Conservation (phyloP, 2,113 vertebrate genomes). For the Oxygymnocypris stewartii region DNA sequence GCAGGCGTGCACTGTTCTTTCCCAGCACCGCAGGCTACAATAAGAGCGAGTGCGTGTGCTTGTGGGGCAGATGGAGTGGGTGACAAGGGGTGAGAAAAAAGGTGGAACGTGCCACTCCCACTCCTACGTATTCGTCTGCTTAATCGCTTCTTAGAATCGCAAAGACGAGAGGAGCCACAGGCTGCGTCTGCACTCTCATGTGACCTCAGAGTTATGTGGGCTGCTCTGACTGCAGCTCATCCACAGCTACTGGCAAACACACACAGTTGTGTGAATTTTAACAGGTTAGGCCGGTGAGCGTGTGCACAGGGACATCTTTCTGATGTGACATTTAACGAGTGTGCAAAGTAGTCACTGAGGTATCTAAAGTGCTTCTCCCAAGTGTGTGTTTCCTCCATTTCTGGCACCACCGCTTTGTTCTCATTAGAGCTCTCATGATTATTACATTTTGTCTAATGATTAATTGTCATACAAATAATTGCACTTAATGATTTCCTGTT, state of each 20-base stretch:
- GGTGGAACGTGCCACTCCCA: constrained; percentile 37
- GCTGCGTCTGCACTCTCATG: constrained; percentile 51
- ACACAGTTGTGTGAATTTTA: constrained; percentile 44
- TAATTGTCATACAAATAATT: not conserved
- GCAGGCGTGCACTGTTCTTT: not conserved
- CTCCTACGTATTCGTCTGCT: constrained; percentile 43
- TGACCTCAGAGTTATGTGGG: constrained; percentile 50
- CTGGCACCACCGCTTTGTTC: not conserved
- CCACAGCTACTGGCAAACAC: constrained; percentile 22
- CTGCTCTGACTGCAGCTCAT: constrained; percentile 36
- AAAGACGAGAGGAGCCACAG: constrained; percentile 45
- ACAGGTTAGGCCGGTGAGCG: constrained; percentile 33
- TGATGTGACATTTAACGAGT: constrained; percentile 1
- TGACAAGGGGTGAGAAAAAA: constrained; percentile 8
- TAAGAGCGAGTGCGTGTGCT: not conserved
- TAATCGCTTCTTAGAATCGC: constrained; percentile 28
- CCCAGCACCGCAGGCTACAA: not conserved
- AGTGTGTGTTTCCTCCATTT: not conserved
- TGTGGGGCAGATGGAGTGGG: not conserved
- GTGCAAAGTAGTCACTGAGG: not conserved
- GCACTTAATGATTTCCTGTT: not conserved
- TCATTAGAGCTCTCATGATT: not conserved
- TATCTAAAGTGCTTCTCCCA: constrained; percentile 3
- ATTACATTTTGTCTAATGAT: not conserved
- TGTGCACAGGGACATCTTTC: not conserved